Conservation (phyloP, 2,113 vertebrate genomes). For the Suricata suricatta region DNA sequence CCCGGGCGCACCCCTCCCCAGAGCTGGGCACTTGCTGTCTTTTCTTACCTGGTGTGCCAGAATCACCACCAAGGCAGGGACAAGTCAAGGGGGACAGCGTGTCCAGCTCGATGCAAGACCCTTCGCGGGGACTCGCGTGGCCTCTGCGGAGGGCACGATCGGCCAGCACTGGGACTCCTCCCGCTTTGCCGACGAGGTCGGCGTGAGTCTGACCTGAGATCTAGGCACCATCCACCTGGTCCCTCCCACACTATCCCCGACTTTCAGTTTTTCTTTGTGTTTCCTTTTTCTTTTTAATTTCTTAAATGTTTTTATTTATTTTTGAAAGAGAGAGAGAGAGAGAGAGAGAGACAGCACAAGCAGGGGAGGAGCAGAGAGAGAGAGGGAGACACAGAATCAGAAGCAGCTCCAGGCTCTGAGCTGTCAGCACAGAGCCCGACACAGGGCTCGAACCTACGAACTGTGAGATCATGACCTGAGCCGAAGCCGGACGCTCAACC, state of each 20-base stretch:
- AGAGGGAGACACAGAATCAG: too few relatives aligned
- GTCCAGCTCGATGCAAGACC: accelerated
- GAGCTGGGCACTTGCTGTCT: background rate
- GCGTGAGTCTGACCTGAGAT: background rate
- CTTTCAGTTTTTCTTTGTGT: accelerated
- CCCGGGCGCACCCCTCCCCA: background rate
- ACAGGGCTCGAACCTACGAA: too few relatives aligned
- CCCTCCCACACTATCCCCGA: accelerated
- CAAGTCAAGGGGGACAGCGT: background rate
- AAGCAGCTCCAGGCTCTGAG: too few relatives aligned
- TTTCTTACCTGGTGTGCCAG: accelerated
- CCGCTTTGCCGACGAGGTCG: background rate
- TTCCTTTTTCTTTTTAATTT: too few relatives aligned
- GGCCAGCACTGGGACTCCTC: accelerated
- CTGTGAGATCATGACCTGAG: too few relatives aligned
- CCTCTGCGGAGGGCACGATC: accelerated
- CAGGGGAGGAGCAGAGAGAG: too few relatives aligned
- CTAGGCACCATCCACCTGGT: accelerated
- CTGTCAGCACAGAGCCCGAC: too few relatives aligned
- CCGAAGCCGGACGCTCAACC: too few relatives aligned
- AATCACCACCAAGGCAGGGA: background rate
- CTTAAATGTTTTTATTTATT: too few relatives aligned
- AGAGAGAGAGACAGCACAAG: too few relatives aligned
- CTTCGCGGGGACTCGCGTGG: accelerated
- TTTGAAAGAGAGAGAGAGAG: too few relatives aligned